phyloP scores from a whole-genome alignment of 2,888 invertebrate species.

The Allophyes oxyacanthae region DNA sequence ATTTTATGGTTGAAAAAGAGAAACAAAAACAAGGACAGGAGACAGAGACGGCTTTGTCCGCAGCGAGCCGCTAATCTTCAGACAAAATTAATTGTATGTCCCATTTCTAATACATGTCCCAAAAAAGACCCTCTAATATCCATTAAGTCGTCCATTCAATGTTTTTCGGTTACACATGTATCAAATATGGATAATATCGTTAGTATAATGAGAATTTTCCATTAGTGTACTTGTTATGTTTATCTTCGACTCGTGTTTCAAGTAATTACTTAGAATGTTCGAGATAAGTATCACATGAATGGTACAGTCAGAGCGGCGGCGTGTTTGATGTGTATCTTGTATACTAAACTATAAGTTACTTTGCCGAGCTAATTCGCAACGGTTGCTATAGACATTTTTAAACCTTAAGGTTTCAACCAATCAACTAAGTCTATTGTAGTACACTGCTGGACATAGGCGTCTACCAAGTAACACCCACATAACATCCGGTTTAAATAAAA shows the following conservation, averaged over 20 bases:
- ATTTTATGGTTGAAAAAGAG: too few species aligned
- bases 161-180: conserved; percentile 40
- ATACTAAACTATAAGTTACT: background rate
- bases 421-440: too few species aligned
- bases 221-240: conserved; percentile 48
- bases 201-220: conserved; percentile 51
- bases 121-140: background rate
- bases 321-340: conserved; percentile 4
- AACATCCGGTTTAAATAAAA: too few species aligned
- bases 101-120: background rate
- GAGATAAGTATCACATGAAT: conserved; percentile 13
- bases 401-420: too few species aligned
- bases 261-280: conserved; percentile 48
- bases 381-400: too few species aligned
- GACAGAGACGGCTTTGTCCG: background rate
- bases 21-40: conserved; percentile 27
- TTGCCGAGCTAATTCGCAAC: background rate
- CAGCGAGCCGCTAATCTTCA: background rate
- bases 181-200: conserved; percentile 42
- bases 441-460: too few species aligned
- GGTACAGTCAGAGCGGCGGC: background rate
- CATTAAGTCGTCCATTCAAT: conserved; percentile 27
- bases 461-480: too few species aligned
- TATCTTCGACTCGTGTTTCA: conserved; percentile 41
- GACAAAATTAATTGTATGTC: conserved; percentile 4